Percentiles rank a stretch among this genome's conserved stretches.
These are phyloP conservation scores for Plectropomus leopardus DNA, from an alignment of 2,113 vertebrate species.

Conservation along the genomic window DNA sequence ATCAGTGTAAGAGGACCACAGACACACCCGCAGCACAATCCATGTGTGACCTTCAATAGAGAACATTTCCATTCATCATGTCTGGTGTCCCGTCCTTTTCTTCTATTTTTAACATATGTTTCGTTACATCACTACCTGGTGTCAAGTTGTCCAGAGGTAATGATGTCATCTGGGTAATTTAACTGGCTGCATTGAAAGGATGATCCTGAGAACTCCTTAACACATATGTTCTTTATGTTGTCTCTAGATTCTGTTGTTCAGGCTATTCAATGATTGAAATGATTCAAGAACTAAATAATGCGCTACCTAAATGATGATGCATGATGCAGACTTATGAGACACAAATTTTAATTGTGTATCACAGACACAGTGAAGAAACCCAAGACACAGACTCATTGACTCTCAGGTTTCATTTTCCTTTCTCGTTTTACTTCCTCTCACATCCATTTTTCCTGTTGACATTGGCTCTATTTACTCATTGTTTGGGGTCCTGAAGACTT, in stretches of 20 bases:
- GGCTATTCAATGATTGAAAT: background rate
- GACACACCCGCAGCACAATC: constrained; percentile 36
- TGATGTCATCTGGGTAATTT: constrained; percentile 40
- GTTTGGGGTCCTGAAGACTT: background rate
- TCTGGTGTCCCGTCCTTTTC: background rate
- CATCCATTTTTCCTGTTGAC: too few relatives aligned
- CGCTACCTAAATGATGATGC: background rate
- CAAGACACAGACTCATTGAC: too few relatives aligned
- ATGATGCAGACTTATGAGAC: background rate
- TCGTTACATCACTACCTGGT: constrained; percentile 42
- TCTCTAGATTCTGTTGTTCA: background rate
- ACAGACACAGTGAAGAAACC: background rate
- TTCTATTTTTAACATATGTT: constrained; percentile 26
- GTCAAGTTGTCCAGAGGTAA: constrained; percentile 25
- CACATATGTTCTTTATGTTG: background rate
- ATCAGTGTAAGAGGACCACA: background rate
- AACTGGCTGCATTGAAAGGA: background rate
- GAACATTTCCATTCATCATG: constrained; percentile 16
- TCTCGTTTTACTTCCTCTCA: background rate
- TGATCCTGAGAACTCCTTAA: background rate
- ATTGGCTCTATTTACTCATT: background rate
- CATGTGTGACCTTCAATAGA: constrained; percentile 29
- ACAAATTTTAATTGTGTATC: background rate
- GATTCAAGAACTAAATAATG: background rate
- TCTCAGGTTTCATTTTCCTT: background rate